Percentiles rank a stretch among this genome's conserved stretches.
Evolutionary conservation across 2,113 vertebrate genomes (phyloP).

Genomic region (Tragelaphus imberbis): DNA sequence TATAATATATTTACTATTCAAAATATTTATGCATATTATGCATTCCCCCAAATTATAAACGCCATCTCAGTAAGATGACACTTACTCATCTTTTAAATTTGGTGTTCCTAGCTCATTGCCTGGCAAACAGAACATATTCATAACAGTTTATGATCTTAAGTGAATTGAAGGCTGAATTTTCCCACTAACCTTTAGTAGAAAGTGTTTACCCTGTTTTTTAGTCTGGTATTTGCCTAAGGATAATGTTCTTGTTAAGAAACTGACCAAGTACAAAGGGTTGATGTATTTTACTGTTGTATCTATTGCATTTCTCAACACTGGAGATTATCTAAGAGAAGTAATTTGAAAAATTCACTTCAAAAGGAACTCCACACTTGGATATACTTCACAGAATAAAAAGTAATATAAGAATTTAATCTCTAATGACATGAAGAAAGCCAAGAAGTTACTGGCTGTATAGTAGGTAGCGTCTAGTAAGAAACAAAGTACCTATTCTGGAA

Average conservation of each 20-base stretch:
- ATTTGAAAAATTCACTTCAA: slow-evolving; percentile 46
- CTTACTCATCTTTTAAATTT: slow-evolving; percentile 18
- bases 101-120: not conserved
- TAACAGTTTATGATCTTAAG: slow-evolving; percentile 9
- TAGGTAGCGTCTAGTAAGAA: not conserved
- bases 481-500: not conserved
- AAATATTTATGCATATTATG: not conserved
- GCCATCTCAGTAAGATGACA: not conserved
- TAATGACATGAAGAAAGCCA: not conserved
- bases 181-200: slow-evolving; percentile 44
- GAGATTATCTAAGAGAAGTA: slow-evolving; percentile 42
- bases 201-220: slow-evolving; percentile 21
- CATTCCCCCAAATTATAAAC: not conserved
- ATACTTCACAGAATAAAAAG: not conserved
- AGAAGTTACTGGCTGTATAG: not conserved
- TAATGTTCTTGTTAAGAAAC: slow-evolving; percentile 57
- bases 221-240: slow-evolving; percentile 34
- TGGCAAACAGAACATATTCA: not conserved
- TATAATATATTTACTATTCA: not conserved
- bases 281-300: slow-evolving; percentile 45
- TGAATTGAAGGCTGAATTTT: slow-evolving; percentile 29
- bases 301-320: slow-evolving; percentile 51
- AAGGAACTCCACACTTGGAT: not conserved
- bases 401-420: slow-evolving; percentile 3
- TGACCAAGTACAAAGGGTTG: slow-evolving; percentile 16